These are phyloP conservation scores for Phymanthus crucifer DNA, from an alignment of 92 coral and sea anemone genomes.

Conservation along the genomic window DNA sequence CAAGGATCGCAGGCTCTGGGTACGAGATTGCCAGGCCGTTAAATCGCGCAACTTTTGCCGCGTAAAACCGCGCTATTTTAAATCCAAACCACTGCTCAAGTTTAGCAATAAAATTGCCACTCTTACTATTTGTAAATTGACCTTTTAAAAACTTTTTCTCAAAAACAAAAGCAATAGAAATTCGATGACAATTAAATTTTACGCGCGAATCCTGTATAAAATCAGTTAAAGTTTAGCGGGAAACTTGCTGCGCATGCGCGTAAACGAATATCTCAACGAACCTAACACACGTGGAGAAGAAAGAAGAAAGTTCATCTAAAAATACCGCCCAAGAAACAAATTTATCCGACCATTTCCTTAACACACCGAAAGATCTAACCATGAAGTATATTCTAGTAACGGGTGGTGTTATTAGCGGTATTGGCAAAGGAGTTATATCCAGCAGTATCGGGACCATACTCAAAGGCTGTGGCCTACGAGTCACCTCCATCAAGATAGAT, in stretches of 20 bases:
- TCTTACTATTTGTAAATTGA: too few relatives aligned
- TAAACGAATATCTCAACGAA: not conserved
- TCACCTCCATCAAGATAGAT: conserved; percentile 92
- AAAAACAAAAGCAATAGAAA: too few relatives aligned
- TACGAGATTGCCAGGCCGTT: too few relatives aligned
- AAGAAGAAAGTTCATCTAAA: not conserved
- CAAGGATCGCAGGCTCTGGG: too few relatives aligned
- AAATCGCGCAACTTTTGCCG: too few relatives aligned
- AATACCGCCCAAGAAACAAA: not conserved
- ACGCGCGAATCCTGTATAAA: not conserved
- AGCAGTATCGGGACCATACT: conserved; percentile 92
- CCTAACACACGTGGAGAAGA: not conserved
- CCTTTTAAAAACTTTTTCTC: too few relatives aligned
- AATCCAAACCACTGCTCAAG: too few relatives aligned
- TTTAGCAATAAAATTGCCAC: too few relatives aligned
- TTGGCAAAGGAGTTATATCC: conserved; percentile 98
- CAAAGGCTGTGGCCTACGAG: conserved; percentile 87
- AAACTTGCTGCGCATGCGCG: not conserved
- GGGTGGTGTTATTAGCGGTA: conserved; percentile 98
- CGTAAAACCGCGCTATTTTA: too few relatives aligned
- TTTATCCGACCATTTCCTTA: not conserved
- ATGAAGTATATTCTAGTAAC: conserved; percentile 98
- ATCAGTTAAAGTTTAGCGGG: too few relatives aligned
- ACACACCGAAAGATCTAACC: not conserved
- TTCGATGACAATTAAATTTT: not conserved